A percentile compares a stretch with the other conserved stretches of the same genome.
Conservation (phyloP, 2,797 vertebrate genomes). For the Pseudochirops corinnae region DNA sequence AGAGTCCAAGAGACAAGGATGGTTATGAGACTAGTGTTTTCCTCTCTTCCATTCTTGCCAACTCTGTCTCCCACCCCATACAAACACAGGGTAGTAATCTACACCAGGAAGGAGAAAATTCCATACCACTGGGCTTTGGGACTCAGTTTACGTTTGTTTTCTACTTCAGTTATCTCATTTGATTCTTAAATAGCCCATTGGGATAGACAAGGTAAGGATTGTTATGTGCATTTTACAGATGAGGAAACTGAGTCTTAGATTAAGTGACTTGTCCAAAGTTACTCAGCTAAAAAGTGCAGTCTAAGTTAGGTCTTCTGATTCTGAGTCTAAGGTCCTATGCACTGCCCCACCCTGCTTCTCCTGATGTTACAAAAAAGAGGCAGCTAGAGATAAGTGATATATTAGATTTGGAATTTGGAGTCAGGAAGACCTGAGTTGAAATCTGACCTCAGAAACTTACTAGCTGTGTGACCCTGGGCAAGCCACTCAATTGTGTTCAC, state of each 20-base stretch:
- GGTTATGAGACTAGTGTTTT: not conserved
- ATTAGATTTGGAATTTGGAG: too few species aligned
- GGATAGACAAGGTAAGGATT: not conserved
- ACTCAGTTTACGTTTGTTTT: not conserved
- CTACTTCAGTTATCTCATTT: not conserved
- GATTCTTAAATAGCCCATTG: not conserved
- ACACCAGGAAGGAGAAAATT: not conserved
- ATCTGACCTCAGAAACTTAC: not conserved
- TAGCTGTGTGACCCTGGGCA: not conserved
- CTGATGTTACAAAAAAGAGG: too few species aligned
- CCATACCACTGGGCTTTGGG: not conserved
- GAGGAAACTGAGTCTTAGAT: not conserved
- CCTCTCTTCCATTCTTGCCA: not conserved
- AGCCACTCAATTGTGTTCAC: not conserved
- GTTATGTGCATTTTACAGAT: not conserved
- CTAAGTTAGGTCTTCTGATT: not conserved
- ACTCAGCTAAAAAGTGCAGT: not conserved
- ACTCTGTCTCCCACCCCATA: not conserved
- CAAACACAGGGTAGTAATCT: not conserved
- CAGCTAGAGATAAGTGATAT: too few species aligned
- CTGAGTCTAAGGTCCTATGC: not conserved
- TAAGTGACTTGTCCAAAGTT: not conserved
- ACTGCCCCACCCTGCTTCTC: not conserved
- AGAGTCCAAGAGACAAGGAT: not conserved
- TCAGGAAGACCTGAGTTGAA: not conserved